Percentiles rank a stretch among this genome's conserved stretches.
Evolutionary conservation across 2,888 invertebrate species (phyloP).

Genomic region (Suillia variegata): DNA sequence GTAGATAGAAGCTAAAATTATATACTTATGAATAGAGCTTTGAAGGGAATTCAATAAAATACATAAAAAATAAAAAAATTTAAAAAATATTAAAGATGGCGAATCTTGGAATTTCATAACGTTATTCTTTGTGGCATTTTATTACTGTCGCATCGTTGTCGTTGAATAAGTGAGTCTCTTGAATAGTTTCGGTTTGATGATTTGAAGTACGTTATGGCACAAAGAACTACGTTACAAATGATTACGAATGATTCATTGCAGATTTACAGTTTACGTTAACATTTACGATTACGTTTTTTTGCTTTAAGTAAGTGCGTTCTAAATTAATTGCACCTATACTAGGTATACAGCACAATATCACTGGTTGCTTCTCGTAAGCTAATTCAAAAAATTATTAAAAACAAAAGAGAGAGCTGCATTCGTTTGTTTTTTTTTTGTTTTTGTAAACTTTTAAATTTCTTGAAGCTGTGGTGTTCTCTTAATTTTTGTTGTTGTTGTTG

Average conservation of each 20-base stretch:
- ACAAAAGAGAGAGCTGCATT: too few relatives aligned
- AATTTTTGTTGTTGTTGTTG: too few relatives aligned
- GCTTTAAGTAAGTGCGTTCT: conserved; percentile 55
- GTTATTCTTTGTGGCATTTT: conserved; percentile 42
- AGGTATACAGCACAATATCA: conserved; percentile 63
- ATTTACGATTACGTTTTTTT: conserved; percentile 18
- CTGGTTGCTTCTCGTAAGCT: conserved; percentile 61
- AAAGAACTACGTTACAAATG: conserved; percentile 53
- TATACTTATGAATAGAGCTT: conserved; percentile 8
- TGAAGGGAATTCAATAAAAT: conserved; percentile 43
- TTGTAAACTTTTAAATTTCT: conserved; percentile 14
- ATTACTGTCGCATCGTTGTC: conserved; percentile 8
- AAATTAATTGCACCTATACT: conserved; percentile 62
- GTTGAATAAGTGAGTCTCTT: conserved; percentile 44
- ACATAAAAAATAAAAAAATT: conserved; percentile 35
- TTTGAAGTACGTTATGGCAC: conserved; percentile 20
- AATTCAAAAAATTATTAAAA: conserved; percentile 41
- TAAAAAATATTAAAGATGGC: conserved; percentile 36
- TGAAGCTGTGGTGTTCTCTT: too few relatives aligned
- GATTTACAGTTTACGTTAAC: background rate
- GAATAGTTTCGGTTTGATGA: conserved; percentile 36
- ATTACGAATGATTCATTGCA: conserved; percentile 10
- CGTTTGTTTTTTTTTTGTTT: too few relatives aligned
- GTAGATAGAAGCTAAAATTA: conserved; percentile 4
- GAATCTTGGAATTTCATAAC: conserved; percentile 37